Evolutionary conservation across 2,888 invertebrate genomes (phyloP).

Genomic region (Drosophila anomelani): DNA sequence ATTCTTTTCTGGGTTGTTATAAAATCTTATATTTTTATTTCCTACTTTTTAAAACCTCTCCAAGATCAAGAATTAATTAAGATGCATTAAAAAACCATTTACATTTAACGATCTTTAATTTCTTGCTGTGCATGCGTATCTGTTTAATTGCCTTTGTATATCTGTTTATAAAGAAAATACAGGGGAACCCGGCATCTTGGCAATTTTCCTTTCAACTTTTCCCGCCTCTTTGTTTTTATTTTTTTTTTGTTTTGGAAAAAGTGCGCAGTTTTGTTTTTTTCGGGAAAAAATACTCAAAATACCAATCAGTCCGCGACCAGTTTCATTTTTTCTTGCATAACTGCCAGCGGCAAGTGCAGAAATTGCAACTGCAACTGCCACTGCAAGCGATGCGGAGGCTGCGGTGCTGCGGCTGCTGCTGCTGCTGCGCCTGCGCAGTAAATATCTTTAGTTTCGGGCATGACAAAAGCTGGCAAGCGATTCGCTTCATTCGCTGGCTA

Average conservation of each 20-base stretch:
- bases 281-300: conserved; percentile 46
- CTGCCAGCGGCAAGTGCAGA: conserved; percentile 70
- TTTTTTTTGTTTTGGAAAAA: conserved; percentile 22
- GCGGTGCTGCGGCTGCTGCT: conserved; percentile 8
- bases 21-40: background rate
- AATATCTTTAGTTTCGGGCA: conserved; percentile 66
- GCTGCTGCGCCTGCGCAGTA: conserved; percentile 55
- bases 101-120: background rate
- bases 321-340: conserved; percentile 72
- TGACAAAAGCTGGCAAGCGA: conserved; percentile 65
- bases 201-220: conserved; percentile 71
- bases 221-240: conserved; percentile 32
- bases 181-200: conserved; percentile 38
- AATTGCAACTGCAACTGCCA: conserved; percentile 55
- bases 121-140: conserved; percentile 16
- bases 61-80: background rate
- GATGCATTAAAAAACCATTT: background rate
- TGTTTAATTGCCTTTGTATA: conserved; percentile 60
- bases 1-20: background rate
- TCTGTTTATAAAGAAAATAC: conserved; percentile 59
- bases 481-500: conserved; percentile 69
- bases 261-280: conserved; percentile 30
- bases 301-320: conserved; percentile 58
- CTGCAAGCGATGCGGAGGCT: conserved; percentile 18
- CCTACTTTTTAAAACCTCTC: background rate